phyloP scores from a whole-genome alignment of 2,797 vertebrate genomes.

The Muscicapa comitata region DNA sequence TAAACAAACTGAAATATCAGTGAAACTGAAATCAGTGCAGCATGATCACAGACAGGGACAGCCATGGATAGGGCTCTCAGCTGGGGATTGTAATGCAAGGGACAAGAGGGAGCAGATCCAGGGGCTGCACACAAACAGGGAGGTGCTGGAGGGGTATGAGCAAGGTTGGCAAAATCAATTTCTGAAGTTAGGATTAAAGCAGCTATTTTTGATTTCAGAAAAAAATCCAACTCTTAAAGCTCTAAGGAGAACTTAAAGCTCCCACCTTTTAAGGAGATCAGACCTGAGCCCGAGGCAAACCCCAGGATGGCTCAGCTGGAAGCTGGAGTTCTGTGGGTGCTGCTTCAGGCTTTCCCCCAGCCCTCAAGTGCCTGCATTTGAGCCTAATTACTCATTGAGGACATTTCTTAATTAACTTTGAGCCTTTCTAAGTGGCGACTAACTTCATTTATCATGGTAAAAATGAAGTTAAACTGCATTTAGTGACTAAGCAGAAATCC shows the following conservation, averaged over 20 bases:
- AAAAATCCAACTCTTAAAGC: not conserved
- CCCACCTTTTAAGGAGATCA: not conserved
- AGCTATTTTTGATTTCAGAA: not conserved
- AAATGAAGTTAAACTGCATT: not conserved
- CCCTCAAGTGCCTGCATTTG: not conserved
- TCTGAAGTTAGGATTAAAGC: not conserved
- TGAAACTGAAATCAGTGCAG: not conserved
- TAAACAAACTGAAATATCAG: not conserved
- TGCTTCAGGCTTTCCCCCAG: not conserved
- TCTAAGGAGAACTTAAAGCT: not conserved
- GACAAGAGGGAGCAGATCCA: not conserved
- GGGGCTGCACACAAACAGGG: not conserved
- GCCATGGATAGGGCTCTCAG: rapidly evolving
- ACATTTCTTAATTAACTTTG: constrained; percentile 6
- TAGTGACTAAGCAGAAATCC: not conserved
- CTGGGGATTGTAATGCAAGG: rapidly evolving
- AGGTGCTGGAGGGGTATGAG: not conserved
- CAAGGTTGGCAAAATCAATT: not conserved
- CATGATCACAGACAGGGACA: rapidly evolving
- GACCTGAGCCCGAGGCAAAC: not conserved
- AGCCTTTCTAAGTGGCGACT: not conserved
- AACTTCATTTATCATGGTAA: not conserved
- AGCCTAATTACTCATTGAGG: not conserved
- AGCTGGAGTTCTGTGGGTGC: not conserved
- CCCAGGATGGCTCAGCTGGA: not conserved